These are phyloP conservation scores for Neopelma chrysocephalum DNA, from an alignment of 2,797 vertebrate genomes.

Conservation along the genomic window DNA sequence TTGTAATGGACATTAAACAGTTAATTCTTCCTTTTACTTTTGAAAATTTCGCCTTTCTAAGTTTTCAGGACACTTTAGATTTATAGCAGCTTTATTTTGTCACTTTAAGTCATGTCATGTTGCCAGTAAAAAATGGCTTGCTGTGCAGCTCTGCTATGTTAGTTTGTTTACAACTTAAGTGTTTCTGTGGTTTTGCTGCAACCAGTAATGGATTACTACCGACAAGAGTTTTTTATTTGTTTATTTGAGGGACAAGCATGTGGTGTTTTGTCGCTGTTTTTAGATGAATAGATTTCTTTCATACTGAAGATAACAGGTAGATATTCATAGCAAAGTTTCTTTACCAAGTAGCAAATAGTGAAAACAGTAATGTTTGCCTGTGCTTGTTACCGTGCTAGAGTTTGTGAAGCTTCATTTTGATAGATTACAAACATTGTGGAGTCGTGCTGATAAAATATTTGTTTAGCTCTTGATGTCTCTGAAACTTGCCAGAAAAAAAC, in stretches of 20 bases:
- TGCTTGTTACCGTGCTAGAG: not conserved
- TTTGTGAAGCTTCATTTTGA: not conserved
- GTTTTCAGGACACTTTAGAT: not conserved
- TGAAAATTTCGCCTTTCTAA: not conserved
- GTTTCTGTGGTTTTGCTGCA: not conserved
- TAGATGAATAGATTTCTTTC: not conserved
- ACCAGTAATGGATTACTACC: not conserved
- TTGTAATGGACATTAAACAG: not conserved
- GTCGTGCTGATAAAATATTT: not conserved
- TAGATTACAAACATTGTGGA: not conserved
- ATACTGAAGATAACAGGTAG: not conserved
- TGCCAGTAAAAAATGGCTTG: not conserved
- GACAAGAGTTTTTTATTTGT: not conserved
- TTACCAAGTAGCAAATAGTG: not conserved
- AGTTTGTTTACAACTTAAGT: not conserved
- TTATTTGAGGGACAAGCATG: not conserved
- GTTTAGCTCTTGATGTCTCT: not conserved
- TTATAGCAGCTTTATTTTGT: not conserved
- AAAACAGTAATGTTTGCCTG: not conserved
- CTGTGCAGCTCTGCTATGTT: not conserved
- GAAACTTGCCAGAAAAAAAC: not conserved
- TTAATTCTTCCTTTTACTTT: not conserved
- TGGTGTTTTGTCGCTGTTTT: not conserved
- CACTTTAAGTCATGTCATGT: not conserved
- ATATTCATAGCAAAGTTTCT: not conserved